Evolutionary conservation across 2,797 vertebrate species (phyloP).

Genomic region (Chromis chromis): DNA sequence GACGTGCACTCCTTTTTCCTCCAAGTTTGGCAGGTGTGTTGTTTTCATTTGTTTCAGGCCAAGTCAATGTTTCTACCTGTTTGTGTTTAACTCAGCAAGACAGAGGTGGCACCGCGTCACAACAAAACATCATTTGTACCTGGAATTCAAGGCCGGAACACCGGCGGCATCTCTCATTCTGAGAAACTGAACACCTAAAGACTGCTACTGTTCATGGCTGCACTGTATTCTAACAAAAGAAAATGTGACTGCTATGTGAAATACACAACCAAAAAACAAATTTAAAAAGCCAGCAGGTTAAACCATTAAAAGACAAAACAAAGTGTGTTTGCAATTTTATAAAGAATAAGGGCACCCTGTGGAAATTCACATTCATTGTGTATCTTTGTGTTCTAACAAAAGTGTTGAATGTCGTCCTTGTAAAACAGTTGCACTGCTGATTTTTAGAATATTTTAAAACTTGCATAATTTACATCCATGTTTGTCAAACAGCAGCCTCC

Average conservation of each 20-base stretch:
- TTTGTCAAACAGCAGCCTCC: neutral
- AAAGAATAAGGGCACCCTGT: no score
- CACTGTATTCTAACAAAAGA: neutral
- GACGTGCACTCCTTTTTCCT: constrained; percentile 10
- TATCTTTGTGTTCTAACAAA: no score
- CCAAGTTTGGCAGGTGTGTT: neutral
- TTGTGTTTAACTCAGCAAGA: constrained; percentile 11
- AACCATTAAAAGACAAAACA: neutral
- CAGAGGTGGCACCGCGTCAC: neutral
- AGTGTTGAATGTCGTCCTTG: no score
- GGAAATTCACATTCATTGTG: neutral
- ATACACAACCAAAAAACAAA: neutral
- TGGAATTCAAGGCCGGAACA: neutral
- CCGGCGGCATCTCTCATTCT: neutral
- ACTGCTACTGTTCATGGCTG: neutral
- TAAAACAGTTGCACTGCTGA: neutral
- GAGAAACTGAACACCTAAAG: constrained; percentile 6
- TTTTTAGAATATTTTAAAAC: neutral
- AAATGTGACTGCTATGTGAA: neutral
- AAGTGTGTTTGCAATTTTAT: no score
- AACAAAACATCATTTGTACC: neutral
- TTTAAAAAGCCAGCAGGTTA: neutral
- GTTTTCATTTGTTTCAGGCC: constrained; percentile 1
- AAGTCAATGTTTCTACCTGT: constrained; percentile 3
- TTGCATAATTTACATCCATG: no score